These are phyloP conservation scores for Brassicogethes aeneus DNA, from an alignment of 2,888 invertebrate genomes.

Conservation along the genomic window DNA sequence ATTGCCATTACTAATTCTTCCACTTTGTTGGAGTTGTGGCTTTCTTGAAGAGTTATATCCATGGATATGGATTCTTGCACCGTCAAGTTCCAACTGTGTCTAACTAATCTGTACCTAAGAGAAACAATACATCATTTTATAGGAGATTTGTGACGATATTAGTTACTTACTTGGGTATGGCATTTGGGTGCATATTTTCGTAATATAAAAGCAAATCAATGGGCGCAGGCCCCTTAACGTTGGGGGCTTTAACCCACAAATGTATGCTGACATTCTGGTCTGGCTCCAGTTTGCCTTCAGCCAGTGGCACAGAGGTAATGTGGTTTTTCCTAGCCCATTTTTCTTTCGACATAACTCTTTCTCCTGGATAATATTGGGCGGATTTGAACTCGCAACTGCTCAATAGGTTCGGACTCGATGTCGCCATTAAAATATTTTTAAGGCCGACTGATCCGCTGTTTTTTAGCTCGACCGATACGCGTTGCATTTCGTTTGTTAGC, in stretches of 20 bases:
- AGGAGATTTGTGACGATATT: slow-evolving; percentile 1
- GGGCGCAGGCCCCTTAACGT: slow-evolving; percentile 51
- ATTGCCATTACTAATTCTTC: slow-evolving; percentile 59
- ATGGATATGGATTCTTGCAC: slow-evolving; percentile 53
- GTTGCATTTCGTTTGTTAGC: slow-evolving; percentile 65
- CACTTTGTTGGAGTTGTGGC: slow-evolving; percentile 36
- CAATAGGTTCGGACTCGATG: slow-evolving; percentile 58
- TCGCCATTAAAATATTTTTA: slow-evolving; percentile 54
- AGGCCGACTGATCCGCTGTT: slow-evolving; percentile 62
- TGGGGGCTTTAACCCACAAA: slow-evolving; percentile 64
- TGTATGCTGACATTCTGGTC: slow-evolving; percentile 45
- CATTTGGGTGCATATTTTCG: slow-evolving; percentile 42
- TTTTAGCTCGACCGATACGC: slow-evolving; percentile 55
- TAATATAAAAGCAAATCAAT: slow-evolving; percentile 68
- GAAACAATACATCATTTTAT: slow-evolving; percentile 10
- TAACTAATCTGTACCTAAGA: slow-evolving; percentile 54
- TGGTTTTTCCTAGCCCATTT: slow-evolving; percentile 38
- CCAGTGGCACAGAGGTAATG: slow-evolving; percentile 39
- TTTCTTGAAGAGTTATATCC: slow-evolving; percentile 43
- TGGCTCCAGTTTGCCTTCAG: slow-evolving; percentile 44
- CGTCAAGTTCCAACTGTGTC: slow-evolving; percentile 55
- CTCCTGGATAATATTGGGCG: slow-evolving; percentile 11
- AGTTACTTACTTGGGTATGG: slow-evolving; percentile 34
- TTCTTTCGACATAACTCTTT: slow-evolving; percentile 30
- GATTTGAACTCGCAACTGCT: slow-evolving; percentile 31